Conservation (phyloP, 2,888 invertebrate genomes). For the Patella ulyssiponensis region DNA sequence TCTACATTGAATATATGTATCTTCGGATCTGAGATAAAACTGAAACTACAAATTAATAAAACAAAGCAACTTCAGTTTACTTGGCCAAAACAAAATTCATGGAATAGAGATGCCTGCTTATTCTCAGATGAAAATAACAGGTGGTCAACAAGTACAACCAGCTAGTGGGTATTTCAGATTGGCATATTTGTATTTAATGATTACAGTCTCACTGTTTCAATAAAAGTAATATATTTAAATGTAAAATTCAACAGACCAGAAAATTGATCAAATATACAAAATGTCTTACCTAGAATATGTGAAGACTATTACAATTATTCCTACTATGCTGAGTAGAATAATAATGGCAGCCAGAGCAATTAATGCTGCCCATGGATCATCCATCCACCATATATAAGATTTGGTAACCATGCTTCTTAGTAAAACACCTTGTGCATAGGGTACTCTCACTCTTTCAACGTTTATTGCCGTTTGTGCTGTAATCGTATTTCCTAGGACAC, state of each 20-base stretch:
- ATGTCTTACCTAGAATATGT: slow-evolving; percentile 87
- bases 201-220: no score
- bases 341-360: slow-evolving; percentile 92
- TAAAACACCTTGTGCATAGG: slow-evolving; percentile 29
- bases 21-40: neutral
- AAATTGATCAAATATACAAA: neutral
- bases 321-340: slow-evolving; percentile 87
- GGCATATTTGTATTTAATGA: no score
- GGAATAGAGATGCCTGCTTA: no score
- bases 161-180: no score
- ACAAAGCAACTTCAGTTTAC: neutral
- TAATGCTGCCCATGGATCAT: slow-evolving; percentile 87
- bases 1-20: neutral
- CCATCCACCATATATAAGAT: slow-evolving; percentile 66
- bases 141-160: no score
- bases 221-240: no score
- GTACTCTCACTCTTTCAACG: slow-evolving; percentile 46
- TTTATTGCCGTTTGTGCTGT: slow-evolving; percentile 10
- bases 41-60: neutral
- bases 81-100: neutral
- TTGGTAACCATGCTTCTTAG: slow-evolving; percentile 43
- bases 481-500: neutral
- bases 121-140: no score
- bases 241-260: neutral
- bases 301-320: slow-evolving; percentile 92